Base-by-base conservation (phyloP, 2,888 invertebrate species). In the Volucella inanis region DNA sequence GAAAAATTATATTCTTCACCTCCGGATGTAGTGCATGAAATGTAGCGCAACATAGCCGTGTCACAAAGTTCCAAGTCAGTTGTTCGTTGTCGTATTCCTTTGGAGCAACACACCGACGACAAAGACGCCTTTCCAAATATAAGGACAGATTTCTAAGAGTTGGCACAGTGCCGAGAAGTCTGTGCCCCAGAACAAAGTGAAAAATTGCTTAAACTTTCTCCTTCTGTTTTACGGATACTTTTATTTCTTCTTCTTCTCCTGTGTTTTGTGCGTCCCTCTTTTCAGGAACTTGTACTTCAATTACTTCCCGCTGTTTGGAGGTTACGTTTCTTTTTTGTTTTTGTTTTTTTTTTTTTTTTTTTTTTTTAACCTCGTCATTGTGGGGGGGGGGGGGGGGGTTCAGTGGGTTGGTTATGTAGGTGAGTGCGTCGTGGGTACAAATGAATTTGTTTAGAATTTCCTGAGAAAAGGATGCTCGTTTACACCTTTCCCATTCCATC, bases 371-470 rank as follows among this genome's bases (percentile, higher is more conserved):
- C 54, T 31, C 3, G 31, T 4, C 31, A 31, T 31, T 31, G 31
- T 0, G 6, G 31, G 6, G 31, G 31, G 22, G 0, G 1, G 1
- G 3, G 1, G 22, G 22, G 22, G 1, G 3, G 31, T 31, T n/a
- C 0, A 6, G 2, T 31, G 31, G 31, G 31, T 31, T 1, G 22
- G 22, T 22, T 22, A 22, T 22, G 22, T 22, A 54, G 31, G 12
- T 31, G 12, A 0, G 1, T 22, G 31, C n/a, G 31, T 31, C 31
- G 6, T 4, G 31, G 4, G n/a, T 12, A 8, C 3, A 18, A 31
- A 11, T 12, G 54, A 54, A 22, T 22, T 54, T 54, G 54, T 54
- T 54, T 52, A 15, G 52, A 52, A 52, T 52, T 22, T 52, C 31
- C 31, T 31, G 3, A 18, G 2, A 6, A 6, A 31, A 31, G 4